These are phyloP conservation scores for Camelus bactrianus DNA, from an alignment of 2,113 vertebrate genomes.

Conservation along the genomic window DNA sequence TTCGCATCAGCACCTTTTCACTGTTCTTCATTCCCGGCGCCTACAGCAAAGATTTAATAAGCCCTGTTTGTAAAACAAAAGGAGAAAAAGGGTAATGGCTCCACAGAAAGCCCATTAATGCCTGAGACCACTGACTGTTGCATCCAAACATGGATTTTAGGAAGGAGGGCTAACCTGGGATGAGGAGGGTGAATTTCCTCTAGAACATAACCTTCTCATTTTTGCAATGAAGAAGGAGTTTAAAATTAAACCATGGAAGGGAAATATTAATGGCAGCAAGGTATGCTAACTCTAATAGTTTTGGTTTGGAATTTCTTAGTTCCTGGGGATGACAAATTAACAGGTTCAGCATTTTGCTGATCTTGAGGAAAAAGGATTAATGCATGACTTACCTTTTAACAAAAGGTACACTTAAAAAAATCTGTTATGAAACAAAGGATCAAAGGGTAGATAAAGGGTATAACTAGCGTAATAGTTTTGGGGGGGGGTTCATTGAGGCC, in stretches of 20 bases:
- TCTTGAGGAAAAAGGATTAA: background rate
- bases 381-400: constrained; percentile 14
- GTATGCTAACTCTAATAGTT: background rate
- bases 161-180: background rate
- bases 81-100: constrained; percentile 61
- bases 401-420: background rate
- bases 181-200: constrained; percentile 34
- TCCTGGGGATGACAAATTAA: constrained; percentile 40
- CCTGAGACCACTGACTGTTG: constrained; percentile 60
- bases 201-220: constrained; percentile 39
- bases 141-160: constrained; percentile 74
- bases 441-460: background rate
- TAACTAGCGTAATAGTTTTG: background rate
- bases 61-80: constrained; percentile 74
- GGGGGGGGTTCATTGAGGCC: background rate
- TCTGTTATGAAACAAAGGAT: background rate
- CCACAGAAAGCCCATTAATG: constrained; percentile 63
- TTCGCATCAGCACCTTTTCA: constrained; percentile 78
- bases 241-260: constrained; percentile 26
- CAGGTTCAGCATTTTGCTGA: background rate
- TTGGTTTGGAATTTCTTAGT: constrained; percentile 32
- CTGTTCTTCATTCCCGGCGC: constrained; percentile 69
- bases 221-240: background rate
- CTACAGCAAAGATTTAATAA: constrained; percentile 81
- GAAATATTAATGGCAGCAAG: background rate